These are phyloP conservation scores for Dasysyrphus albostriatus DNA, from an alignment of 2,888 invertebrate genomes.

Conservation along the genomic window DNA sequence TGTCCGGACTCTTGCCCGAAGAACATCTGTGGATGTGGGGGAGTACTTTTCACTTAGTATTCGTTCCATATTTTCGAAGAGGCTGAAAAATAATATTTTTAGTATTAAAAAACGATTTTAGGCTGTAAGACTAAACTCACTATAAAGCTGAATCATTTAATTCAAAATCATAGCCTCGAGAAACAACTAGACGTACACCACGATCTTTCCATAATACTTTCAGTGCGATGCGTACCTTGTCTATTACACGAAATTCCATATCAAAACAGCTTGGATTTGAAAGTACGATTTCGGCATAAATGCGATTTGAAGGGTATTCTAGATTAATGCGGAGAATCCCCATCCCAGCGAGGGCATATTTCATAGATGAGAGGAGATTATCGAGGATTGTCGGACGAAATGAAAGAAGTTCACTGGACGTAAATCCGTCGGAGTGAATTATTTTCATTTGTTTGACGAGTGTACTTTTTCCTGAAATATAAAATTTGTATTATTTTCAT, in stretches of 20 bases:
- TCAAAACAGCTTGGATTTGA: constrained; percentile 85
- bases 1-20: constrained; percentile 87
- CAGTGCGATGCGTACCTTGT: constrained; percentile 85
- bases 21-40: constrained; percentile 87
- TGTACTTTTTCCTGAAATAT: constrained; percentile 86
- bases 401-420: constrained; percentile 86
- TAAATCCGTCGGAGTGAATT: constrained; percentile 88
- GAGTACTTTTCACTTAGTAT: constrained; percentile 87
- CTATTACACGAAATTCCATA: constrained; percentile 85
- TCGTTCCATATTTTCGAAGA: constrained; percentile 88
- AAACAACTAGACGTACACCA: constrained; percentile 87
- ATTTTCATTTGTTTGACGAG: constrained; percentile 89
- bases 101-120: background rate
- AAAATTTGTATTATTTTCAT: background rate
- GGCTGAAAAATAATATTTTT: constrained; percentile 79
- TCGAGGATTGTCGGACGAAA: constrained; percentile 88
- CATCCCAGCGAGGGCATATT: constrained; percentile 88
- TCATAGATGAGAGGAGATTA: constrained; percentile 88
- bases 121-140: constrained; percentile 83
- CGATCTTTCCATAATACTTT: constrained; percentile 87
- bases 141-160: constrained; percentile 88
- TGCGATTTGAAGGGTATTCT: constrained; percentile 86
- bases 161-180: constrained; percentile 88
- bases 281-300: constrained; percentile 85
- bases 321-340: constrained; percentile 87